Evolutionary conservation across 2,797 vertebrate species (phyloP).

Genomic region (Garrulus glandarius): DNA sequence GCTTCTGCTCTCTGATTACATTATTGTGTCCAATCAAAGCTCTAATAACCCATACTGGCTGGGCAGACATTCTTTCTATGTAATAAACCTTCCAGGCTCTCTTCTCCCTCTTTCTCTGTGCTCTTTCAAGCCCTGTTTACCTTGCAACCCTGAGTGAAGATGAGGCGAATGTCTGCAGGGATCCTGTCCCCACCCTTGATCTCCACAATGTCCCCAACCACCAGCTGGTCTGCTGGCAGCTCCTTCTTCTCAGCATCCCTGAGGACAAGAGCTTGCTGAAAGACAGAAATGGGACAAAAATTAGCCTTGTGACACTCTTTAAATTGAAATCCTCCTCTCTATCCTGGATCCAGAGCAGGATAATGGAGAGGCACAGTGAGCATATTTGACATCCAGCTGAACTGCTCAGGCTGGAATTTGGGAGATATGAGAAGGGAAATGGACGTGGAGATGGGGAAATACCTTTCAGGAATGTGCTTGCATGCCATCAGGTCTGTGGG

Average conservation of each 20-base stretch:
- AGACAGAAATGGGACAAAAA: neutral
- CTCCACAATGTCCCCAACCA: constrained; percentile 80
- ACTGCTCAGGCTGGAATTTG: neutral
- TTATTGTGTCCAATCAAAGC: neutral
- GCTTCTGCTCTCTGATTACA: neutral
- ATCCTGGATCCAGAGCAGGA: neutral
- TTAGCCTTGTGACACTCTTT: neutral
- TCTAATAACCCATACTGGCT: neutral
- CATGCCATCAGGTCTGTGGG: fast-evolving
- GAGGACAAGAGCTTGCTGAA: constrained; percentile 78
- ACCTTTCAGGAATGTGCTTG: neutral
- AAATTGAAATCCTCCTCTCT: neutral
- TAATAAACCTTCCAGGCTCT: neutral
- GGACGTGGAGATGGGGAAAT: neutral
- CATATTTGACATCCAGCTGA: neutral
- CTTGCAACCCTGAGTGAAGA: constrained; percentile 76
- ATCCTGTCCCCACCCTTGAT: constrained; percentile 82
- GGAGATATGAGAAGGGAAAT: neutral
- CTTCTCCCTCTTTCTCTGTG: neutral
- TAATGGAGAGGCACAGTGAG: neutral
- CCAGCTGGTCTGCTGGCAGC: constrained; percentile 75
- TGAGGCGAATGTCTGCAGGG: constrained; percentile 78
- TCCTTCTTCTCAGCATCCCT: constrained; percentile 76
- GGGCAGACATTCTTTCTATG: fast-evolving
- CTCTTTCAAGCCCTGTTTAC: constrained; percentile 23